phyloP scores from a whole-genome alignment of 92 coral and sea anemone species.

The Epizoanthus ramosus region DNA sequence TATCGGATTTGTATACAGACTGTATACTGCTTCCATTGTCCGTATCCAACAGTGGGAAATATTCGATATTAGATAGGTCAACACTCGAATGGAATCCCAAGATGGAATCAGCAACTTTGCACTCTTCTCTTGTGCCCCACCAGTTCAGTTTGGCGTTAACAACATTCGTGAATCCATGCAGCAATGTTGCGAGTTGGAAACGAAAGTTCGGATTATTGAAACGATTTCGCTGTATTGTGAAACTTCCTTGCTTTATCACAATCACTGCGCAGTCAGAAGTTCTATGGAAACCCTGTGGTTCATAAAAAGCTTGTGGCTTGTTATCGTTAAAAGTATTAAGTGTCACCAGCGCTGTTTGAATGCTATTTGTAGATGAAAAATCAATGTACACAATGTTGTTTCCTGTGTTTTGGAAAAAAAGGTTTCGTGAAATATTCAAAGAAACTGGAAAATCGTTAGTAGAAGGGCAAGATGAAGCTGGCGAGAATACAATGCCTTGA shows the following conservation, averaged over 20 bases:
- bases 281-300: slow-evolving; percentile 43
- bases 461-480: neutral
- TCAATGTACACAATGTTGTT: too few species aligned
- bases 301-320: too few species aligned
- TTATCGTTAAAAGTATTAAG: too few species aligned
- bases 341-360: too few species aligned
- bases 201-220: slow-evolving; percentile 37
- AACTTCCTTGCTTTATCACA: slow-evolving; percentile 55
- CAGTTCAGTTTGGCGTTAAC: slow-evolving; percentile 65
- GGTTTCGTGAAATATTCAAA: too few species aligned
- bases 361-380: too few species aligned
- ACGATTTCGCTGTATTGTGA: slow-evolving; percentile 43
- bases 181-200: slow-evolving; percentile 42
- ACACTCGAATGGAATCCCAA: slow-evolving; percentile 59
- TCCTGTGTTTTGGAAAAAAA: too few species aligned
- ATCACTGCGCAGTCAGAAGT: slow-evolving; percentile 37
- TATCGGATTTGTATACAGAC: neutral
- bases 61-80: slow-evolving; percentile 45
- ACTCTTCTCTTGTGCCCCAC: slow-evolving; percentile 67
- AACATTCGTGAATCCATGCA: neutral
- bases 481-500: too few species aligned
- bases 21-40: slow-evolving; percentile 6
- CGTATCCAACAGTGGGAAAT: slow-evolving; percentile 51
- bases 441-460: too few species aligned
- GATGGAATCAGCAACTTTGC: slow-evolving; percentile 47